Percentiles rank a stretch among this genome's conserved stretches.
These are phyloP conservation scores for Apodemia hepburni DNA, from an alignment of 2,888 invertebrate species.

Conservation along the genomic window DNA sequence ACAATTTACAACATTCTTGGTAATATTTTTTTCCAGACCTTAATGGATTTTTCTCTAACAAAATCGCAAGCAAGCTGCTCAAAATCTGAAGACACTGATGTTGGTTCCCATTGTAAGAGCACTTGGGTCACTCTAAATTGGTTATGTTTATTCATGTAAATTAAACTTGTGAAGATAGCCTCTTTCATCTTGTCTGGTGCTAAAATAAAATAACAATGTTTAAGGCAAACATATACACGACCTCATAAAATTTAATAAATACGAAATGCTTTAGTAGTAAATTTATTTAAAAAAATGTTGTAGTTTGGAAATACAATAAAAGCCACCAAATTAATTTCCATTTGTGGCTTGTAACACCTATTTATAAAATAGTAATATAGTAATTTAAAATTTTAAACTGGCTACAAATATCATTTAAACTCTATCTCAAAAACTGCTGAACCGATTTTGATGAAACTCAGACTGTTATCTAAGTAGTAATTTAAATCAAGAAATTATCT, in stretches of 20 bases:
- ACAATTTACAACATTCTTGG: conserved; percentile 30
- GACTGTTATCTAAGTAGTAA: too few species aligned
- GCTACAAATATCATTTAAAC: too few species aligned
- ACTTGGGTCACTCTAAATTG: conserved; percentile 42
- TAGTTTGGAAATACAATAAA: too few species aligned
- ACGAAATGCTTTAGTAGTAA: too few species aligned
- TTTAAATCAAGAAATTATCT: too few species aligned
- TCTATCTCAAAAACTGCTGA: too few species aligned
- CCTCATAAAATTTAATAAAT: not conserved
- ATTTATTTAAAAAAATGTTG: too few species aligned
- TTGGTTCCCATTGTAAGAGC: conserved; percentile 52
- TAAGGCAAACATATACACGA: not conserved
- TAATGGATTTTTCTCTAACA: conserved; percentile 49
- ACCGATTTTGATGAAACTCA: too few species aligned
- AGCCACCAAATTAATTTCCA: too few species aligned
- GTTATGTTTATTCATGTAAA: conserved; percentile 54
- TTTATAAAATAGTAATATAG: too few species aligned
- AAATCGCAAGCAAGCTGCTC: conserved; percentile 46
- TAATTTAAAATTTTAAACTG: too few species aligned
- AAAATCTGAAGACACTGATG: conserved; percentile 46
- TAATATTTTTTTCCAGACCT: conserved; percentile 50
- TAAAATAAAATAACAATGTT: conserved; percentile 40
- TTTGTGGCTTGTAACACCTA: too few species aligned
- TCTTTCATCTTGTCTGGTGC: conserved; percentile 53
- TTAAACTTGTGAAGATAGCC: conserved; percentile 56